These are phyloP conservation scores for Eulemur mongoz DNA, from an alignment of 2,797 vertebrate species.

Conservation along the genomic window DNA sequence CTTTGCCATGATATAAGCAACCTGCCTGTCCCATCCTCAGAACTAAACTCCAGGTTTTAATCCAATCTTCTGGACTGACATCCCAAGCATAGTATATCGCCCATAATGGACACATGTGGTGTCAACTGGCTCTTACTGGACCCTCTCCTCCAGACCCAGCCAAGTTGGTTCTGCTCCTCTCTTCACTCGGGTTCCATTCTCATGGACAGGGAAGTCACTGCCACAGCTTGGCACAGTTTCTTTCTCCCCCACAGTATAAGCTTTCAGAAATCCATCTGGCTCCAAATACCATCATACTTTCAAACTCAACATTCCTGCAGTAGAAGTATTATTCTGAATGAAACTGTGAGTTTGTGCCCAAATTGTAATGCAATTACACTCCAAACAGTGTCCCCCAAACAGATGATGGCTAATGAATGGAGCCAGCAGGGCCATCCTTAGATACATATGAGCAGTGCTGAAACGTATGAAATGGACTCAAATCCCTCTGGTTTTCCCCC, in stretches of 20 bases:
- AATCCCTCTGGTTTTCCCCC: neutral
- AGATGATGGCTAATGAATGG: neutral
- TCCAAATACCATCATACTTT: neutral
- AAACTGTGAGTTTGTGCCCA: neutral
- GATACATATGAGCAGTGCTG: neutral
- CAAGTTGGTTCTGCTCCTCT: neutral
- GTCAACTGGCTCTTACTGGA: neutral
- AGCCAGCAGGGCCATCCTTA: neutral
- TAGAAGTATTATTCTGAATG: neutral
- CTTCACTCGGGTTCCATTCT: neutral
- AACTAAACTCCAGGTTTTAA: neutral
- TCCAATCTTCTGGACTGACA: neutral
- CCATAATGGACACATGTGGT: no score
- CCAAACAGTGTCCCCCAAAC: neutral
- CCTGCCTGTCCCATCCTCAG: neutral
- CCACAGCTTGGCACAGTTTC: neutral
- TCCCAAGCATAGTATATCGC: neutral
- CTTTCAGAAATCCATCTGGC: neutral
- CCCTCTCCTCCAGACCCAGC: neutral
- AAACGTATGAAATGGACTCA: neutral
- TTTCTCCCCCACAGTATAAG: neutral
- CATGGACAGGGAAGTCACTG: neutral
- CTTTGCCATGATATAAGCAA: neutral
- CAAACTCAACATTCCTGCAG: neutral
- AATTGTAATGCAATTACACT: conserved; percentile 28